Evolutionary conservation across 2,113 vertebrate species (phyloP).

Genomic region (Addax nasomaculatus): DNA sequence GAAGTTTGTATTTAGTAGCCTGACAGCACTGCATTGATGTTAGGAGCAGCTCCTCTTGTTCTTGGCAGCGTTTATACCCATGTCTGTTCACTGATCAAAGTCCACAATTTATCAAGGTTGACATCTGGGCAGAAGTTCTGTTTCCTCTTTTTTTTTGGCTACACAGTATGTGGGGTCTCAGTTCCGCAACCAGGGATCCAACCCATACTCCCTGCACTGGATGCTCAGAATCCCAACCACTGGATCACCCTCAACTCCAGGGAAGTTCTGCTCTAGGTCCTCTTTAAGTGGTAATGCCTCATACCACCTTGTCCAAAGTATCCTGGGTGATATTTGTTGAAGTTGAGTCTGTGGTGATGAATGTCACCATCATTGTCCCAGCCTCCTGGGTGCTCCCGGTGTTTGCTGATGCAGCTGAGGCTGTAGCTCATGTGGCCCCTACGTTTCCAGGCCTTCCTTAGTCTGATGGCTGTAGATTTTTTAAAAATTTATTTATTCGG

Average conservation of each 20-base stretch:
- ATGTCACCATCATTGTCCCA: constrained; percentile 81
- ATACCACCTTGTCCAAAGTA: background rate
- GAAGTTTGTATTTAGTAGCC: constrained; percentile 81
- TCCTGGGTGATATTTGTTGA: constrained; percentile 78
- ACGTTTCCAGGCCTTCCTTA: constrained; percentile 82
- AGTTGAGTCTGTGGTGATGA: constrained; percentile 85
- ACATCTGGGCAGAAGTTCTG: constrained; percentile 81
- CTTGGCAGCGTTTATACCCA: constrained; percentile 62
- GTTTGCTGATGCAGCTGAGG: constrained; percentile 80
- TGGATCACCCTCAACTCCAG: background rate
- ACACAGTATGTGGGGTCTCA: background rate
- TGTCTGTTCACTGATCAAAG: constrained; percentile 83
- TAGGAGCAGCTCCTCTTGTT: constrained; percentile 78
- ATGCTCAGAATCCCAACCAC: background rate
- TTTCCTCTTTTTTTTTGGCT: constrained; percentile 63
- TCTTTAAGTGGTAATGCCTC: constrained; percentile 6
- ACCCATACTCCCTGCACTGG: background rate
- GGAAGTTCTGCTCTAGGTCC: constrained; percentile 64
- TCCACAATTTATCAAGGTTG: constrained; percentile 85
- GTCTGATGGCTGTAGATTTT: constrained; percentile 47
- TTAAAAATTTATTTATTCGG: background rate
- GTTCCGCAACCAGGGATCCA: background rate
- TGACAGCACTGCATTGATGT: constrained; percentile 80
- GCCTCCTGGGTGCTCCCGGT: constrained; percentile 82
- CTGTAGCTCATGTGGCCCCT: constrained; percentile 83